A percentile compares a stretch with the other conserved stretches of the same genome.
Evolutionary conservation across 2,888 invertebrate genomes (phyloP).

Genomic region (Salticus scenicus): DNA sequence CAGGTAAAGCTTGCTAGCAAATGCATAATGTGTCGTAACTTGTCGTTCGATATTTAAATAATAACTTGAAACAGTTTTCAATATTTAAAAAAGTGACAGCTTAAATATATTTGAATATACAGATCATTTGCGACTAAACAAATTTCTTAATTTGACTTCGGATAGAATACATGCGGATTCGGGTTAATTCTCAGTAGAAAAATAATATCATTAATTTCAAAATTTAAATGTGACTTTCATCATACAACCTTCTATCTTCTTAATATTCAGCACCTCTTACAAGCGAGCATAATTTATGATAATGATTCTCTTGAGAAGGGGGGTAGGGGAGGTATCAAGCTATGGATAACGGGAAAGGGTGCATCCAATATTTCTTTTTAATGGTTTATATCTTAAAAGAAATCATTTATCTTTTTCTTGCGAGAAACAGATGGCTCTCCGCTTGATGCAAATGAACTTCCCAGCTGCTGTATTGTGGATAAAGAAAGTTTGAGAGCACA

Average conservation of each 20-base stretch:
- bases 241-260: not conserved
- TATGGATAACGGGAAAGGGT: not conserved
- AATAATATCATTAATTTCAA: too few species aligned
- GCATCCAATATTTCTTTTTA: not conserved
- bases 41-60: too few species aligned
- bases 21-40: too few species aligned
- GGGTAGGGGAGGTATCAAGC: not conserved
- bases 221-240: too few species aligned
- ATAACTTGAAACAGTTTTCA: too few species aligned
- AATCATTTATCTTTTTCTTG: not conserved
- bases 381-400: not conserved
- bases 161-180: too few species aligned
- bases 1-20: too few species aligned
- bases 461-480: not conserved
- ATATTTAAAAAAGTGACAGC: too few species aligned
- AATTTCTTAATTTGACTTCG: too few species aligned
- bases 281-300: not conserved
- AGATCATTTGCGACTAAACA: too few species aligned
- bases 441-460: conserved; percentile 2
- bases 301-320: not conserved
- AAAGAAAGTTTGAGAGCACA: not conserved
- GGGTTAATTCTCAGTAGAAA: too few species aligned
- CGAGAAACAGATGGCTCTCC: not conserved
- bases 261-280: not conserved
- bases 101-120: too few species aligned